These are phyloP conservation scores for Saccostrea cuccullata DNA, from an alignment of 1,140 invertebrate genomes.

Conservation along the genomic window DNA sequence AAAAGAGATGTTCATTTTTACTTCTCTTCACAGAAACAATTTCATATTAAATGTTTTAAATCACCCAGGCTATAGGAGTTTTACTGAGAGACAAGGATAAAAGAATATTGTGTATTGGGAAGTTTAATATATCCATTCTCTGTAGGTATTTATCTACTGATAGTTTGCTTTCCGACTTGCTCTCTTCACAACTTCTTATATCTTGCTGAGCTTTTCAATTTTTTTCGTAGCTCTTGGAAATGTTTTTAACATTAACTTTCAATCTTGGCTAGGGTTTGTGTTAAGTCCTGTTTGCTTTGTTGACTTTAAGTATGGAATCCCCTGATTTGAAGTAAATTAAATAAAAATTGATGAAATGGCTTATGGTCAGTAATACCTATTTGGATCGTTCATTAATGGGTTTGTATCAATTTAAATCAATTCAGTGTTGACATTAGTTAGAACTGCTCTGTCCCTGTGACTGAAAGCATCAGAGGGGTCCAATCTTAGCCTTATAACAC, in stretches of 20 bases:
- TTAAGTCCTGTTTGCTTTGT: background rate
- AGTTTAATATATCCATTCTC: background rate
- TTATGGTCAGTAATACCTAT: background rate
- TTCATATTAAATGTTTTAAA: constrained; percentile 27
- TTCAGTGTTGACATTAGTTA: background rate
- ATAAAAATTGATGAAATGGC: constrained; percentile 1
- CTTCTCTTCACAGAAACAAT: constrained; percentile 20
- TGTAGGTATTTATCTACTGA: constrained; percentile 28
- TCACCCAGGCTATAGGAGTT: background rate
- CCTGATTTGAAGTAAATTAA: background rate
- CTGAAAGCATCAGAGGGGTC: constrained; percentile 9
- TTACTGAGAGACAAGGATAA: constrained; percentile 9
- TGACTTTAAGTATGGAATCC: constrained; percentile 15
- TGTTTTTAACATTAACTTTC: constrained; percentile 26
- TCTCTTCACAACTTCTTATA: constrained; percentile 20
- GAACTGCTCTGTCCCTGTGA: background rate
- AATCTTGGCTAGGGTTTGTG: background rate
- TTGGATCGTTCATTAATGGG: constrained; percentile 12
- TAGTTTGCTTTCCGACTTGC: background rate
- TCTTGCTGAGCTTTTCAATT: constrained; percentile 33
- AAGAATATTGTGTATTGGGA: constrained; percentile 20
- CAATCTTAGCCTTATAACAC: background rate
- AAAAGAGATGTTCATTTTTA: constrained; percentile 7
- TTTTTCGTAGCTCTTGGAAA: background rate
- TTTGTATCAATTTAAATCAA: background rate